Percentiles rank a stretch among this genome's conserved stretches.
These are phyloP conservation scores for Thera britannica DNA, from an alignment of 2,888 invertebrate genomes.

Conservation along the genomic window DNA sequence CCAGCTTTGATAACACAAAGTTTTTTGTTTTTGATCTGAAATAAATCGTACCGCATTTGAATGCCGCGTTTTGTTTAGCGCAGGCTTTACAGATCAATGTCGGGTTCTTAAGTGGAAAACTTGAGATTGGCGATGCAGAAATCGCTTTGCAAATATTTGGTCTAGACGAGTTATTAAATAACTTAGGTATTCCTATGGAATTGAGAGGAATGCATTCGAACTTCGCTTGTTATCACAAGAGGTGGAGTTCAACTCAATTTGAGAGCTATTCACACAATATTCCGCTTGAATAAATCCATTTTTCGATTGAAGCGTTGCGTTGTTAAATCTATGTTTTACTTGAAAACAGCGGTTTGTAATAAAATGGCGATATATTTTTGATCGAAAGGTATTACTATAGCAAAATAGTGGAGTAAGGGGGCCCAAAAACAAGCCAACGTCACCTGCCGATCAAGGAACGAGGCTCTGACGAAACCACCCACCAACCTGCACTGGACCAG, in stretches of 20 bases:
- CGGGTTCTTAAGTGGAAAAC: constrained; percentile 67
- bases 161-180: constrained; percentile 81
- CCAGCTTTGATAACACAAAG: no score
- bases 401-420: no score
- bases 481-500: no score
- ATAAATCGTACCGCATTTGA: not conserved
- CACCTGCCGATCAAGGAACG: no score
- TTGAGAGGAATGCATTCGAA: constrained; percentile 57
- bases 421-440: no score
- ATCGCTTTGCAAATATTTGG: constrained; percentile 67
- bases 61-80: constrained; percentile 33
- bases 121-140: constrained; percentile 69
- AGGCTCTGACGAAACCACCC: no score
- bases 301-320: constrained; percentile 13
- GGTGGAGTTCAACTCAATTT: constrained; percentile 24
- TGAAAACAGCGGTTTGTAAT: no score
- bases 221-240: constrained; percentile 35
- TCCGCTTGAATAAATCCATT: constrained; percentile 16
- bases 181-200: constrained; percentile 66
- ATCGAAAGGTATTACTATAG: no score
- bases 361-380: no score
- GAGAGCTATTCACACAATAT: constrained; percentile 34
- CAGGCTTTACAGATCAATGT: constrained; percentile 65
- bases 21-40: not conserved
- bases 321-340: not conserved